Base-by-base conservation (phyloP, 2,888 invertebrate genomes). In the Erebia ligea region DNA sequence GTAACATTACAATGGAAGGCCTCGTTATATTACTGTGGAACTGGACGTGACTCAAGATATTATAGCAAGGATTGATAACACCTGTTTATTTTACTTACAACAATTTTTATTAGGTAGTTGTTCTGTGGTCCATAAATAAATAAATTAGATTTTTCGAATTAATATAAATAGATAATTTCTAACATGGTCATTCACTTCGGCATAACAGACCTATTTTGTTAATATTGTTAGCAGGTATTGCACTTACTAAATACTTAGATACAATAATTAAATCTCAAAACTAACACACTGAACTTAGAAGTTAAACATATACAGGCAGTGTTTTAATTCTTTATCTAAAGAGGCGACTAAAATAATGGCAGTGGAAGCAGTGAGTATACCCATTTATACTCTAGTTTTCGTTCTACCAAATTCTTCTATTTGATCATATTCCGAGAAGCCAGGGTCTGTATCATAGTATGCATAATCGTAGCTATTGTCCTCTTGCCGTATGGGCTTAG, bases 381-480 rank as follows among this genome's bases (percentile, higher is more conserved):
- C 73, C 70, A 73, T 69, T 87, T 88, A 92, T 77, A 84, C 86
- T 85, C 88, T 87, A 81, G 85, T 84, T 80, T 91, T 90, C 79
- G 95, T 95, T 91, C 94, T 95, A 78, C 95, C 94, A 77, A 96
- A 95, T 83, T 96, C 96, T 81, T 94, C 94, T 87, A 95, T 94
- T 77, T 94, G 89, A 71, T 94, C 94, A 77, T 94, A 94, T 82
- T 94, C 94, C 54, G 94, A 84, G 79, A 95, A 94, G 57, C 94
- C 94, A 15, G 91, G 90, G 65, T 95, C 95, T 70, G 95, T 95
- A 83, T 97, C 97, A 81, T 97, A 97, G 82, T 97, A 97, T 5
- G 97, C 97, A 81, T 97, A 97, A 84, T 97, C 97, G 82, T 97
- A 97, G 83, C 95, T 96, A 67, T 94, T 94, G 79, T 96, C 95